Base-by-base conservation (phyloP, 2,888 invertebrate species). In the Eugnorisma glareosa region DNA sequence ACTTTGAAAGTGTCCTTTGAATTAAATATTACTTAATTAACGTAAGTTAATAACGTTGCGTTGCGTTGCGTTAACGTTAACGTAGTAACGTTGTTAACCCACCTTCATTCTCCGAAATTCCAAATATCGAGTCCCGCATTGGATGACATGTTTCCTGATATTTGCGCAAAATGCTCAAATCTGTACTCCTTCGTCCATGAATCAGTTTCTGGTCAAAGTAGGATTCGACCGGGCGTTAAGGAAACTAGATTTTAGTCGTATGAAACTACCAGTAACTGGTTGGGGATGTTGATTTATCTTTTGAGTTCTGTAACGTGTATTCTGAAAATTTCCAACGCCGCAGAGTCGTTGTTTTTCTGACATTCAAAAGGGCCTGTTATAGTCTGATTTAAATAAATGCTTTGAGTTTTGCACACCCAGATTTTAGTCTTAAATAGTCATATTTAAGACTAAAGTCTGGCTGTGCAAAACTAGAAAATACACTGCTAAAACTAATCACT, bases 161-260 rank as follows among this genome's bases (percentile, higher is more conserved):
- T 57, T 48, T 24, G 21, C 28, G n/a, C 61, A 54, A 79, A 73
- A 54, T 54, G 28, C 11, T 21, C 40, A 24, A 68, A 43, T 76
- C 54, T 51, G n/a, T 57, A 75, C 51, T 51, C 43, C 57, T 69
- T 82, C 64, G 37, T 4, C 57, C 77, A 69, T 69, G 21, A 59
- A 69, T 51, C 68, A 48, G 43, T 59, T 54, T 69, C 77, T 59
- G 18, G 68, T 82, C 68, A 63, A 54, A 59, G 40, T 67, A n/a
- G 48, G n/a, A 68, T 66, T 59, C 15, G 15, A 13, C n/a, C 11
- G 8, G 37, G 48, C 82, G 40, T 64, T 40, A 54, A 15, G 45
- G 54, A 40, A 15, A 45, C 67, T 75, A 76, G 54, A 43, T 59
- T 64, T 64, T 59, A 48, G 48, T 51, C 18, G 51, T n/a, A n/a